These are phyloP conservation scores for Acrocyrtus sp. DNA, from an alignment of 2,888 invertebrate species.

Conservation along the genomic window DNA sequence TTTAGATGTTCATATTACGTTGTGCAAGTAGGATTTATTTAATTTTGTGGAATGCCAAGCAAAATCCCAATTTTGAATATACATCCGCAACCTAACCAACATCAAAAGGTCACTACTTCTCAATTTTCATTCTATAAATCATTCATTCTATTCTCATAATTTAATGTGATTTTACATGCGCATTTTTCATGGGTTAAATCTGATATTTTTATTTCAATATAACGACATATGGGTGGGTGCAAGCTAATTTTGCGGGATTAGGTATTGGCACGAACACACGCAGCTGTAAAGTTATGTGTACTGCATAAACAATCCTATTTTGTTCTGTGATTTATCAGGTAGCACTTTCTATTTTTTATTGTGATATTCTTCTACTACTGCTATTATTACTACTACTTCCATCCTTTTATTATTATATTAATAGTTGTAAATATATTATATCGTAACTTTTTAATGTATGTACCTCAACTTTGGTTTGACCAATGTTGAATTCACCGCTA, in stretches of 20 bases:
- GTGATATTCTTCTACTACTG: slow-evolving; percentile 25
- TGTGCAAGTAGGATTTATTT: too few relatives aligned
- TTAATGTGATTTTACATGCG: too few relatives aligned
- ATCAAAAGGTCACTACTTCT: too few relatives aligned
- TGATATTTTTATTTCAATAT: too few relatives aligned
- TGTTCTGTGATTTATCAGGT: slow-evolving; percentile 47
- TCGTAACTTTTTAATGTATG: slow-evolving; percentile 3
- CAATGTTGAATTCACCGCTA: slow-evolving; percentile 22
- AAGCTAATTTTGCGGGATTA: slow-evolving; percentile 28
- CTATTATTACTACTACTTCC: slow-evolving; percentile 23
- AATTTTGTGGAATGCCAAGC: too few relatives aligned
- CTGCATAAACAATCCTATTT: slow-evolving; percentile 46
- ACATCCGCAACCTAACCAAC: too few relatives aligned
- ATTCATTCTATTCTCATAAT: too few relatives aligned
- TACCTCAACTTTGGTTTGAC: slow-evolving; percentile 33
- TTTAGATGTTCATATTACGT: too few relatives aligned
- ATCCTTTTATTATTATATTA: slow-evolving; percentile 1
- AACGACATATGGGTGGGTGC: slow-evolving; percentile 7
- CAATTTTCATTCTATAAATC: too few relatives aligned
- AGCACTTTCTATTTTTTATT: slow-evolving; percentile 46
- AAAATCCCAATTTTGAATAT: too few relatives aligned
- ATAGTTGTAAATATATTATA: slow-evolving; percentile 17
- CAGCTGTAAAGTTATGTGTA: slow-evolving; percentile 25
- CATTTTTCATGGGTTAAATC: too few relatives aligned
- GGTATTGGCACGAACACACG: slow-evolving; percentile 29